Conservation (phyloP, 2,113 vertebrate species). For the Balaeniceps rex region DNA sequence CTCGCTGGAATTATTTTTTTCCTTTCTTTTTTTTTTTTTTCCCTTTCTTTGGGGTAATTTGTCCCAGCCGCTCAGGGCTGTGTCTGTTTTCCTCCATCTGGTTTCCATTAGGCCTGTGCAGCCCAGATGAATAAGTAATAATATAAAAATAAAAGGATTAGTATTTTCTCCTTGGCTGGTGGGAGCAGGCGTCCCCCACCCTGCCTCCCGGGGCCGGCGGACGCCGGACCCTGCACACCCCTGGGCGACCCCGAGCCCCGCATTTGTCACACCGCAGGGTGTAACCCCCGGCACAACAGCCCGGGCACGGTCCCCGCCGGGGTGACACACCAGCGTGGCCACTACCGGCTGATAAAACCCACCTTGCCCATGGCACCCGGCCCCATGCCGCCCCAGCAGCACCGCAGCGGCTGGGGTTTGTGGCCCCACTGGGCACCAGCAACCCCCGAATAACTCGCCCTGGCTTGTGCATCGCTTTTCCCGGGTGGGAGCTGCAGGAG, state of each 20-base stretch:
- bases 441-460: background rate
- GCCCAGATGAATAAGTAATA: conserved; percentile 80
- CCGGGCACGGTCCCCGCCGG: background rate
- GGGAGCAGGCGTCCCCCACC: background rate
- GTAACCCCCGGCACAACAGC: background rate
- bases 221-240: background rate
- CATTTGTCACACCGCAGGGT: background rate
- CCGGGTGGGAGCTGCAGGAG: background rate
- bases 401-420: background rate
- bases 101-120: conserved; percentile 79
- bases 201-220: background rate
- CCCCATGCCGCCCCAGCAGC: background rate
- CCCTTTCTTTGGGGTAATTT: conserved; percentile 80
- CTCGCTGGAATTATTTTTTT: conserved; percentile 81
- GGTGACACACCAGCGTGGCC: background rate
- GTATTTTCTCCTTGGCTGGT: conserved; percentile 69
- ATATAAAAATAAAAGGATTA: conserved; percentile 74
- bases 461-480: background rate
- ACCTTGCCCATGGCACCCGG: background rate
- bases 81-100: conserved; percentile 90
- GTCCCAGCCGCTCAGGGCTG: conserved; percentile 84
- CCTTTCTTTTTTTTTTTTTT: conserved; percentile 63
- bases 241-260: background rate
- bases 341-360: background rate
- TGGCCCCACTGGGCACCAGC: background rate